phyloP scores from a whole-genome alignment of 1,140 invertebrate genomes.

The Heliconius melpomene region DNA sequence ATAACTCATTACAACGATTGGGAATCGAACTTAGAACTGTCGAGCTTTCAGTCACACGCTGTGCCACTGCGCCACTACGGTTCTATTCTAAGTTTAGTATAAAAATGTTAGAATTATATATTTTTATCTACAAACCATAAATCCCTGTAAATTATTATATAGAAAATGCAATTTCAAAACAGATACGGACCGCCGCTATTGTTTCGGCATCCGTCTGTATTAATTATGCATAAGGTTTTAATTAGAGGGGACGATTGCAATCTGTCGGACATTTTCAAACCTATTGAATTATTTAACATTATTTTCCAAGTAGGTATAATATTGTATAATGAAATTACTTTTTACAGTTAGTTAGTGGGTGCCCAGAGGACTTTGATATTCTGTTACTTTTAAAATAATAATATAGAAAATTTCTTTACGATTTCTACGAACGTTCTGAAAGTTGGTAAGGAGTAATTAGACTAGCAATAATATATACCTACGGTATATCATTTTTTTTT shows the following conservation, averaged over 20 bases:
- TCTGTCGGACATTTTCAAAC: conserved; percentile 30
- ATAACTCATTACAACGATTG: no score
- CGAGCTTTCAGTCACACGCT: no score
- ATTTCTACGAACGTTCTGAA: no score
- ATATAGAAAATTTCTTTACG: not conserved
- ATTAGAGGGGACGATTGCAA: conserved; percentile 40
- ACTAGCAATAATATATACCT: no score
- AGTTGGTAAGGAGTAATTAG: no score
- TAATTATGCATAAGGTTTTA: conserved; percentile 41
- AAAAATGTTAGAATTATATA: not conserved
- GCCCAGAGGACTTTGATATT: not conserved
- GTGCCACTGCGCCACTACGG: no score
- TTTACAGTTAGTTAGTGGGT: not conserved
- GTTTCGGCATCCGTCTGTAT: conserved; percentile 3
- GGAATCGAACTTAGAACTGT: no score
- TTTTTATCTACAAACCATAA: not conserved
- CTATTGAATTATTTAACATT: conserved; percentile 42
- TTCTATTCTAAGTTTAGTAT: no score
- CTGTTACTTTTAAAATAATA: not conserved
- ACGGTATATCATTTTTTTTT: no score
- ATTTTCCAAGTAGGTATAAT: not conserved
- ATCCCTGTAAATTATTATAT: not conserved
- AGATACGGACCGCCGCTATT: conserved; percentile 5
- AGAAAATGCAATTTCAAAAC: conserved; percentile 13
- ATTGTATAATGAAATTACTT: conserved; percentile 4